Evolutionary conservation across 2,113 vertebrate genomes (phyloP), one percentile per base, ranked within the genome.

Genomic region (Pangasianodon gigas): DNA sequence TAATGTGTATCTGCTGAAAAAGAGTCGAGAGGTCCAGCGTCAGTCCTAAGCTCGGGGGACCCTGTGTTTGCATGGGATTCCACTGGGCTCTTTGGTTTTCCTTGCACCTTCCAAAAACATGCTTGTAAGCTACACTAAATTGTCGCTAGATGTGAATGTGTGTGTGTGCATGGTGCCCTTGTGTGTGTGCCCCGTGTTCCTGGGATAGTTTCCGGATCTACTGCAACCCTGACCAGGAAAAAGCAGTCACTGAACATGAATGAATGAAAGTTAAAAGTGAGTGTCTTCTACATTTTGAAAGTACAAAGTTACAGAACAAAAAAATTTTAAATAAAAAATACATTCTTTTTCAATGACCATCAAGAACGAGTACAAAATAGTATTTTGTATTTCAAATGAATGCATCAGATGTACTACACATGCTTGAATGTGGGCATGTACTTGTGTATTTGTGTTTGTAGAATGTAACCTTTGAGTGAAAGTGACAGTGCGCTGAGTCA

Each of bases 391-490:
- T 60, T 44, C 7, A 58, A 26, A 60, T 41, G 18, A 19, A 58
- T 84, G 21, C 54, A 84, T 84, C 21, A 60, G 82, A 37, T 41
- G 29, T 58, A 56, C 32, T 44, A 41, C 16, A 2, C 16, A 11
- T 81, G 6, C 75, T 29, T 87, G 32, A 41, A 24, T 60, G 37
- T 44, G 75, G 19, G 56, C 29, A 29, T 82, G 60, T 69, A 32
- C 29, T 21, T 37, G 46, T 88, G 62, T 82, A 32, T 83, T 21
- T 82, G 51, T 82, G 79, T 82, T 54, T 82, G 79, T 26, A 52
- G 87, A 69, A 83, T 88, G 41, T 88, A 82, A 88, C n/a, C 77
- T 67, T 32, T 82, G 32, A 88, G 79, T 88, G 77, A 69, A 82
- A 82, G 44, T 88, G 87, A 88, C 87, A 88, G 60, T 82, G 60